Evolutionary conservation across 2,797 vertebrate genomes (phyloP).

Genomic region (Sebastes matsubarae): DNA sequence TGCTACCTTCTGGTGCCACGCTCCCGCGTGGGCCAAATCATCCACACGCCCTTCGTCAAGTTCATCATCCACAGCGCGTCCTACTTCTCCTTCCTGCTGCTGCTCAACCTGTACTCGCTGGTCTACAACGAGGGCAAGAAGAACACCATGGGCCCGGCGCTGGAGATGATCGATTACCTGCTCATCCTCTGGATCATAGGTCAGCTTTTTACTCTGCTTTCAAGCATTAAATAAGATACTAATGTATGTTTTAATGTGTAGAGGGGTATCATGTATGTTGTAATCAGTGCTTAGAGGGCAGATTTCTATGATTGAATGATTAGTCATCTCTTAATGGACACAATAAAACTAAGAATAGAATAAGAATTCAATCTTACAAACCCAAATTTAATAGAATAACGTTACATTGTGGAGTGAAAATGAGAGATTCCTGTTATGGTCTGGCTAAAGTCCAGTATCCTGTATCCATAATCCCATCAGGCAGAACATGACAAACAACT

Average conservation of each 20-base stretch:
- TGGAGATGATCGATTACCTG: constrained; percentile 95
- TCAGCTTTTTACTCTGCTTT: constrained; percentile 71
- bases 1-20: constrained; percentile 96
- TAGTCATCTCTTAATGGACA: not conserved
- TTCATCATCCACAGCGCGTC: constrained; percentile 99
- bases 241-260: not conserved
- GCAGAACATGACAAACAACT: constrained; percentile 51
- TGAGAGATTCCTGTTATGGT: constrained; percentile 34
- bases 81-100: constrained; percentile 95
- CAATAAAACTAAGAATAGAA: constrained; percentile 1
- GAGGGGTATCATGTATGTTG: not conserved
- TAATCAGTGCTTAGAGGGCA: not conserved
- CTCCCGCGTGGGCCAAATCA: constrained; percentile 94
- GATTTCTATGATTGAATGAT: not conserved
- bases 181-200: constrained; percentile 98
- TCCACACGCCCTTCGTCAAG: constrained; percentile 98
- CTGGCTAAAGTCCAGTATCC: constrained; percentile 49
- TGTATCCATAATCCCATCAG: constrained; percentile 59
- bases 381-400: constrained; percentile 28
- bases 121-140: constrained; percentile 96
- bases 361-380: constrained; percentile 4
- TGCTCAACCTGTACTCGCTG: constrained; percentile 96
- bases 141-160: constrained; percentile 94
- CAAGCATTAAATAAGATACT: not conserved
- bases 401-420: constrained; percentile 30